phyloP scores from a whole-genome alignment of 2,888 invertebrate species.

The Cyaniris semiargus region DNA sequence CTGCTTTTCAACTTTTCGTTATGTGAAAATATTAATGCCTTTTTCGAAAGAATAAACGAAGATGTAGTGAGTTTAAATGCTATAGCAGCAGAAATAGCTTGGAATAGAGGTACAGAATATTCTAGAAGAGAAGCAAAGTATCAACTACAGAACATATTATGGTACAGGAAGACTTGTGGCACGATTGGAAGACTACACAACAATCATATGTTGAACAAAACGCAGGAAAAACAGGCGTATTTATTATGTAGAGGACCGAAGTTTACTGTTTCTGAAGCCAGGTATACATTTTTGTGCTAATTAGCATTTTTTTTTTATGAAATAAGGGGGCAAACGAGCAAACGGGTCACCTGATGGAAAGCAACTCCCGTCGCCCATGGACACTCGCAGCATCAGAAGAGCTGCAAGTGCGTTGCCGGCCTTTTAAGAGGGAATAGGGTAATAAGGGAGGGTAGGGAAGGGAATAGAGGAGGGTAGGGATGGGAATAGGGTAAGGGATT shows the following conservation, averaged over 20 bases:
- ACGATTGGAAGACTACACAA: slow-evolving; percentile 50
- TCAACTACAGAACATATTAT: slow-evolving; percentile 53
- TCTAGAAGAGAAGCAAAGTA: slow-evolving; percentile 50
- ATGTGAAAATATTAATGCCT: slow-evolving; percentile 46
- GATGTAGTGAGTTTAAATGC: slow-evolving; percentile 56
- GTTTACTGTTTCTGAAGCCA: slow-evolving; percentile 76
- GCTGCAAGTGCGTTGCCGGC: no score
- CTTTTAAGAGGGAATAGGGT: no score
- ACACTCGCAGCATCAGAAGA: no score
- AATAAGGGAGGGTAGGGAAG: no score
- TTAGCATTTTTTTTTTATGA: no score
- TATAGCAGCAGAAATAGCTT: slow-evolving; percentile 61
- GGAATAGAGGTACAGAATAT: slow-evolving; percentile 59
- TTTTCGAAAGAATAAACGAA: slow-evolving; percentile 60
- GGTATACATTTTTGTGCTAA: slow-evolving; percentile 64
- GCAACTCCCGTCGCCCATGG: no score
- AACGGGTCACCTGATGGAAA: no score
- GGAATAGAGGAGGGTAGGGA: no score
- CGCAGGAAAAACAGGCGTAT: slow-evolving; percentile 77
- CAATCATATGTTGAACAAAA: slow-evolving; percentile 52
- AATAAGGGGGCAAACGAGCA: no score
- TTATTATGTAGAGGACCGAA: slow-evolving; percentile 83
- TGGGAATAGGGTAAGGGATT: no score
- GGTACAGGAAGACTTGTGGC: slow-evolving; percentile 59
- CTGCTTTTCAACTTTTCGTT: slow-evolving; percentile 40